phyloP scores from a whole-genome alignment of 2,113 vertebrate species.

The Brachionichthys hirsutus region DNA sequence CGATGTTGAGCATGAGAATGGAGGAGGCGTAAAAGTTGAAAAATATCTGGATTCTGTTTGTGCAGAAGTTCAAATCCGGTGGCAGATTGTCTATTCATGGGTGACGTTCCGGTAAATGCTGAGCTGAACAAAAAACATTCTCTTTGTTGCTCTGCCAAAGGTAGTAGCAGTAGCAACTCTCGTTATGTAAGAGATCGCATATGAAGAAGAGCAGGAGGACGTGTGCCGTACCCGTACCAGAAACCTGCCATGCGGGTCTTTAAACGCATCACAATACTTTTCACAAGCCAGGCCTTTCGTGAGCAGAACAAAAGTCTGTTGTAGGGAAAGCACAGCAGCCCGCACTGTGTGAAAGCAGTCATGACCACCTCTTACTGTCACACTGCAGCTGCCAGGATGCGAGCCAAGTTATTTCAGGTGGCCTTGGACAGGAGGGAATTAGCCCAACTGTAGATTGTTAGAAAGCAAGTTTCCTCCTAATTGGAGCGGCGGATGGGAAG shows the following conservation, averaged over 20 bases:
- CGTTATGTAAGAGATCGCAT: slow-evolving; percentile 25
- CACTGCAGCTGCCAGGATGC: slow-evolving; percentile 44
- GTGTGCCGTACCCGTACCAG: slow-evolving; percentile 20
- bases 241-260: slow-evolving; percentile 31
- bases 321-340: slow-evolving; percentile 27
- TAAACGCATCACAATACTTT: slow-evolving; percentile 24
- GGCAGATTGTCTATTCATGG: too few species aligned
- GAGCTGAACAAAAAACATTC: too few species aligned
- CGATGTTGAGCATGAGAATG: too few species aligned
- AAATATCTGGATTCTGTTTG: too few species aligned
- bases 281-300: slow-evolving; percentile 5
- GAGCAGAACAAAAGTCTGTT: slow-evolving; percentile 35
- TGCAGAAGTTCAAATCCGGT: too few species aligned
- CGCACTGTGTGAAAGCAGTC: slow-evolving; percentile 34
- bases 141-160: too few species aligned
- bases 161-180: slow-evolving; percentile 2
- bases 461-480: slow-evolving; percentile 71
- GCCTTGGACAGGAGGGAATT: slow-evolving; percentile 49
- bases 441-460: slow-evolving; percentile 58
- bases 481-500: slow-evolving; percentile 55
- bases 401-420: slow-evolving; percentile 68
- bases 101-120: too few species aligned
- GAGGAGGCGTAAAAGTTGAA: too few species aligned
- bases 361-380: slow-evolving; percentile 39
- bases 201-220: slow-evolving; percentile 32